Conservation (phyloP, 1,140 invertebrate species). For the Nymphalis io region DNA sequence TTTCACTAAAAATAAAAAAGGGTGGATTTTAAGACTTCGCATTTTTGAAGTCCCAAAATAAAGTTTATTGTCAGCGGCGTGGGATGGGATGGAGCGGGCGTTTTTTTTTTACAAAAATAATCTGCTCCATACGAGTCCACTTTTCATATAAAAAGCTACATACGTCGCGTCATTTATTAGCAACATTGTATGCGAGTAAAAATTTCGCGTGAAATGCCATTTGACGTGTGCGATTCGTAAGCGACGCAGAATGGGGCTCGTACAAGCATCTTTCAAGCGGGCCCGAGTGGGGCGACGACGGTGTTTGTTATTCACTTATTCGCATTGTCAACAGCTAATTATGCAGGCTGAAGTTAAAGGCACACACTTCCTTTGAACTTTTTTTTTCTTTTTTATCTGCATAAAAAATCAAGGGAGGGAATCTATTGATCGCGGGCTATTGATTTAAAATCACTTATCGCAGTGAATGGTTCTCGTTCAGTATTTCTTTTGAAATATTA, state of each 20-base stretch:
- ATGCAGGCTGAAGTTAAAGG: constrained; percentile 47
- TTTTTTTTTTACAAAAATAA: constrained; percentile 43
- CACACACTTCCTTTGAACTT: constrained; percentile 44
- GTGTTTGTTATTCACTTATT: constrained; percentile 51
- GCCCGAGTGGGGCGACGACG: constrained; percentile 41
- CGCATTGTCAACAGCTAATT: constrained; percentile 48
- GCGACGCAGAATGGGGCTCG: constrained; percentile 11
- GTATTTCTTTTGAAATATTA: constrained; percentile 38
- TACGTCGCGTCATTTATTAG: constrained; percentile 18
- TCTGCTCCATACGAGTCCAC: neutral
- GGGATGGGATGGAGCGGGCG: constrained; percentile 48
- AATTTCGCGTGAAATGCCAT: constrained; percentile 18
- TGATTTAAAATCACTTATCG: constrained; percentile 41
- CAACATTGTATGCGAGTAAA: constrained; percentile 32
- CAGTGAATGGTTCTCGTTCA: constrained; percentile 33
- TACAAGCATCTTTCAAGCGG: constrained; percentile 41
- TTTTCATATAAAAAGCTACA: constrained; percentile 32
- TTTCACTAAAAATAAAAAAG: constrained; percentile 58
- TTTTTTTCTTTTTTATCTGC: constrained; percentile 35
- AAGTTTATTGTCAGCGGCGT: constrained; percentile 63
- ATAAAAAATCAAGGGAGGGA: constrained; percentile 37
- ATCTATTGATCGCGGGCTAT: constrained; percentile 37
- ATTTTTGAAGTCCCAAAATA: constrained; percentile 66
- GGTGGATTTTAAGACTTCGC: constrained; percentile 50
- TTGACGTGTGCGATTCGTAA: constrained; percentile 22